Percentiles rank a stretch among this genome's conserved stretches.
Conservation (phyloP, 2,113 vertebrate species). For the Neodontobutis hainanensis region DNA sequence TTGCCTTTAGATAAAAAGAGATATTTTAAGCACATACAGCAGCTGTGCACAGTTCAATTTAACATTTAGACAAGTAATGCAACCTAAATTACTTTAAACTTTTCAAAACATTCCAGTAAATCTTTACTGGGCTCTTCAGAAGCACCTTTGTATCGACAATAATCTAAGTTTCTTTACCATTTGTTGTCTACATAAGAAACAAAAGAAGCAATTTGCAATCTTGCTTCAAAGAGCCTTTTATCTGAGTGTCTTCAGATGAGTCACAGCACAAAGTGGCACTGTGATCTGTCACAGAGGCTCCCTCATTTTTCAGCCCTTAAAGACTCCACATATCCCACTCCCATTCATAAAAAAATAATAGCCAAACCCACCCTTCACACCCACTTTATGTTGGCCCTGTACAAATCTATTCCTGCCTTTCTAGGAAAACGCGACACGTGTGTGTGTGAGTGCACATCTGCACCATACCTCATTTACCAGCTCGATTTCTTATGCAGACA, state of each 20-base stretch:
- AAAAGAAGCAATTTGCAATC: conserved; percentile 46
- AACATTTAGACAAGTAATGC: neutral
- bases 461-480: conserved; percentile 17
- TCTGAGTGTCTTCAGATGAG: conserved; percentile 61
- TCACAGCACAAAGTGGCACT: conserved; percentile 63
- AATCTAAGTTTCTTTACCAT: conserved; percentile 36
- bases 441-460: conserved; percentile 21
- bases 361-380: conserved; percentile 37
- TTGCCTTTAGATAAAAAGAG: conserved; percentile 34
- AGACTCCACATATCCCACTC: conserved; percentile 49
- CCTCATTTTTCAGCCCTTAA: conserved; percentile 58
- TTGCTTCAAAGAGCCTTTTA: conserved; percentile 43
- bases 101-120: conserved; percentile 9
- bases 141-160: conserved; percentile 31
- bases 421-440: conserved; percentile 23
- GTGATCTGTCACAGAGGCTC: conserved; percentile 60
- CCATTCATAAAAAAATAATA: conserved; percentile 70
- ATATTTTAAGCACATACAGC: conserved; percentile 17
- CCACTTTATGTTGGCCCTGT: conserved; percentile 39
- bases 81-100: conserved; percentile 1
- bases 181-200: conserved; percentile 47
- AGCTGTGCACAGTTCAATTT: neutral
- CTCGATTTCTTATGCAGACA: neutral
- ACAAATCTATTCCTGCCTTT: conserved; percentile 10
- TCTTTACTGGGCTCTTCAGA: conserved; percentile 19